Base-by-base conservation (phyloP, 2,113 vertebrate genomes). In the Halcyon malimbica region DNA sequence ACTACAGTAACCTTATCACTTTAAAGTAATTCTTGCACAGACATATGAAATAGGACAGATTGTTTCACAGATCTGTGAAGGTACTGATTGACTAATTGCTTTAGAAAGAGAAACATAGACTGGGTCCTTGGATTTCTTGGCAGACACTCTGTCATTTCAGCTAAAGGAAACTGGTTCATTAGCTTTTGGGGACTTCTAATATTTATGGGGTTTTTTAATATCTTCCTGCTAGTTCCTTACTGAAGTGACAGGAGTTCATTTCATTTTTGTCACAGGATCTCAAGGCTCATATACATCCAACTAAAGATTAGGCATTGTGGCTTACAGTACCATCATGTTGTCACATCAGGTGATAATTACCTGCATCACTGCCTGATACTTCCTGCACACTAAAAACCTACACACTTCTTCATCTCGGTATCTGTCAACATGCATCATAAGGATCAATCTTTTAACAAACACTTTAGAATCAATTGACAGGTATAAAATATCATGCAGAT, bases 51-150 rank as follows among this genome's bases (percentile, higher is more conserved):
- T 35, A 81, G 75, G 77, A 94, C 70, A 76, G 91, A 84, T 73
- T 94, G 82, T 92, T 95, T 89, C 60, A 69, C 73, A 89, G 83
- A 46, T 76, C 77, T 84, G 29, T 89, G 84, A 85, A 94, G 68
- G 51, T 89, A 91, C 74, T 79, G 77, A 94, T 93, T 94, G 81
- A 94, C 86, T 96, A 93, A 93, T 94, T 96, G 73, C 87, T 84
- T 70, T 87, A 46, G 62, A 87, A 41, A 53, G 59, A 88, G 73
- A 82, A 93, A 89, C 85, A 74, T 76, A 76, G 57, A 39, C 76
- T n/a, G 41, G 5, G 62, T 87, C 76, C 64, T 81, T 81, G 53
- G 35, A 81, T 96, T 75, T 89, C 83, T 90, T 94, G 93, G 80
- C 86, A 94, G 86, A 76, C 44, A n/a, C 21, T 62, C 73, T 93